Conservation (phyloP, 2,888 invertebrate genomes). For the Eilema depressum region DNA sequence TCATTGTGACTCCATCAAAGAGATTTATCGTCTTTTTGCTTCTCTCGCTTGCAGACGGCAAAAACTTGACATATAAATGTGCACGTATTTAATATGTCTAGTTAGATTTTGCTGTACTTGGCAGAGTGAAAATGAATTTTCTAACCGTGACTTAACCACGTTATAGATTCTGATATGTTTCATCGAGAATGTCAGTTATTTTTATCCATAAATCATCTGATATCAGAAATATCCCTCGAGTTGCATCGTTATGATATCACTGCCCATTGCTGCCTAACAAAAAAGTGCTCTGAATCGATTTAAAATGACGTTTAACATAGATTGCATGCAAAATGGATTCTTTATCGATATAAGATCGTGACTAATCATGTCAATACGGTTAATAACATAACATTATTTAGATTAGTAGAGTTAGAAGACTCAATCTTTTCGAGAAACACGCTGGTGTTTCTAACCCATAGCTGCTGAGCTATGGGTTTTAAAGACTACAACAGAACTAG, state of each 20-base stretch:
- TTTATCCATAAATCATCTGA: conserved; percentile 1
- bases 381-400: too few relatives aligned
- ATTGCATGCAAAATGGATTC: conserved; percentile 3
- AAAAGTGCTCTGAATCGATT: background rate
- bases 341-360: background rate
- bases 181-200: background rate
- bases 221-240: background rate
- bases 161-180: background rate
- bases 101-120: conserved; percentile 3
- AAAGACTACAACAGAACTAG: too few relatives aligned
- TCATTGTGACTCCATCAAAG: conserved; percentile 49
- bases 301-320: background rate
- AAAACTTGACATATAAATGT: conserved; percentile 29
- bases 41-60: conserved; percentile 9
- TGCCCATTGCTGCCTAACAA: background rate
- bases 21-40: conserved; percentile 37
- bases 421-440: too few relatives aligned
- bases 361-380: background rate
- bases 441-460: too few relatives aligned
- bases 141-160: background rate
- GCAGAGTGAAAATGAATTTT: background rate
- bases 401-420: too few relatives aligned
- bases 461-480: too few relatives aligned
- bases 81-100: background rate
- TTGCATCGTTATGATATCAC: background rate